Percentiles rank a stretch among this genome's conserved stretches.
Conservation (phyloP, 2,797 vertebrate species). For the Allobates femoralis region DNA sequence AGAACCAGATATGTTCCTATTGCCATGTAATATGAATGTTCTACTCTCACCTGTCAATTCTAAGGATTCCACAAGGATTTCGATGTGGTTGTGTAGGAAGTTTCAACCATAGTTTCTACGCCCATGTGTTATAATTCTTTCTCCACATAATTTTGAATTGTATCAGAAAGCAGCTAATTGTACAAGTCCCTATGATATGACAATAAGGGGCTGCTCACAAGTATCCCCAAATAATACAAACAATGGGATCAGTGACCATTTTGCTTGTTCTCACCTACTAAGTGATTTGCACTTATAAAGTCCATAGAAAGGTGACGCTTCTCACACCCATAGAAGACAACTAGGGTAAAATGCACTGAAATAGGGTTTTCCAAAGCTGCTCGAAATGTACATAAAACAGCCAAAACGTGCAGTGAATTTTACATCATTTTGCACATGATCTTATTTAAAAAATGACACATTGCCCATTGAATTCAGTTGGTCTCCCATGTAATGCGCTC, state of each 20-base stretch:
- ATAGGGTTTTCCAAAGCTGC: background rate
- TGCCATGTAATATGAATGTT: too few species aligned
- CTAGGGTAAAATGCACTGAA: background rate
- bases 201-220: background rate
- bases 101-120: too few species aligned
- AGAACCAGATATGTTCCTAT: too few species aligned
- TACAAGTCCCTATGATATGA: background rate
- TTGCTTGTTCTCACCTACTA: background rate
- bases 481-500: too few species aligned
- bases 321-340: background rate
- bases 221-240: background rate
- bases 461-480: background rate
- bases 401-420: too few species aligned
- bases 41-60: too few species aligned
- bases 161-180: background rate
- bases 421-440: background rate
- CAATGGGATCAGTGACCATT: background rate
- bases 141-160: too few species aligned
- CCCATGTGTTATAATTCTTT: too few species aligned
- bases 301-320: slow-evolving; percentile 5
- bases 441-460: background rate
- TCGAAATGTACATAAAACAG: too few species aligned
- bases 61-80: too few species aligned
- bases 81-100: too few species aligned
- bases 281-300: background rate